Conservation (phyloP, 1,140 invertebrate species). For the Cydia amplana region DNA sequence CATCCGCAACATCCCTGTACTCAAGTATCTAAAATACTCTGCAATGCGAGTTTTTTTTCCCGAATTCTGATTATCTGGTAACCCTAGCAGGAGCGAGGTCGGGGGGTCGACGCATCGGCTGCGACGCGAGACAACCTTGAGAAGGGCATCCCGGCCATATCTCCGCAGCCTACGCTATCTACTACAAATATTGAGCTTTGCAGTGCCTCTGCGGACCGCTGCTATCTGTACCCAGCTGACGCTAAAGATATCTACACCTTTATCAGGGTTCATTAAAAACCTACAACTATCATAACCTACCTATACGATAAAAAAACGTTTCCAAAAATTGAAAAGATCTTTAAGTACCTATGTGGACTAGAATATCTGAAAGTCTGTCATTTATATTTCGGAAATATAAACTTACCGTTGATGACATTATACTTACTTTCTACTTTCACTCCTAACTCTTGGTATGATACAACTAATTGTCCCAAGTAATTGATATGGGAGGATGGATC, state of each 20-base stretch:
- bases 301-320: conserved; percentile 32
- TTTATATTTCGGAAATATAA: conserved; percentile 38
- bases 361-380: conserved; percentile 34
- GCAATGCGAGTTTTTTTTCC: background rate
- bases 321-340: conserved; percentile 29
- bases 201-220: conserved; percentile 11
- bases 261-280: background rate
- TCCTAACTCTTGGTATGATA: conserved; percentile 44
- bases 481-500: conserved; percentile 39
- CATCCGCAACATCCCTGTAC: too few species aligned
- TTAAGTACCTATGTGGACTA: conserved; percentile 32
- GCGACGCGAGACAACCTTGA: conserved; percentile 18
- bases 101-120: conserved; percentile 4
- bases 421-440: conserved; percentile 58
- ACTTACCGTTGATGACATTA: conserved; percentile 36
- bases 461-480: conserved; percentile 37
- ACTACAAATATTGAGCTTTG: conserved; percentile 30
- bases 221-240: background rate
- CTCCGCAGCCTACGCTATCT: conserved; percentile 20
- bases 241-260: conserved; percentile 10
- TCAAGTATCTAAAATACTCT: background rate
- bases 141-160: conserved; percentile 22
- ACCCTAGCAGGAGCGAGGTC: conserved; percentile 8
- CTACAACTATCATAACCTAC: conserved; percentile 15
- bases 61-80: background rate